These are phyloP conservation scores for Subacronicta megacephala DNA, from an alignment of 2,888 invertebrate genomes.

Conservation along the genomic window DNA sequence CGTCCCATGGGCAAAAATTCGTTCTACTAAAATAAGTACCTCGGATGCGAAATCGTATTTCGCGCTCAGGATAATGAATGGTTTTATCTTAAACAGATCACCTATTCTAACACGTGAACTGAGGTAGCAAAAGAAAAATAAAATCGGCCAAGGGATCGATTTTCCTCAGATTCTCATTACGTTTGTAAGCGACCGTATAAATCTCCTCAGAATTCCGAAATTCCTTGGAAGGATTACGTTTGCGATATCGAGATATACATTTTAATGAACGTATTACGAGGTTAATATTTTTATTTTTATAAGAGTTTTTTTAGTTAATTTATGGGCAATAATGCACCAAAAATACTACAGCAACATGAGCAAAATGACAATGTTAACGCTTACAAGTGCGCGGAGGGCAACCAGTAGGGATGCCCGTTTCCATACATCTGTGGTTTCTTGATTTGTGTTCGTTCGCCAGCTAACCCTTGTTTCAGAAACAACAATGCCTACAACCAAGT, in stretches of 20 bases:
- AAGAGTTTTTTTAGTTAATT: too few relatives aligned
- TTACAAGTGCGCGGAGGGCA: too few relatives aligned
- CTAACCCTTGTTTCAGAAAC: too few relatives aligned
- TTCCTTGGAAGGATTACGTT: conserved; percentile 46
- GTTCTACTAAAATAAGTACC: conserved; percentile 56
- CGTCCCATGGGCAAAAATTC: conserved; percentile 23
- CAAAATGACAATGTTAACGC: too few relatives aligned
- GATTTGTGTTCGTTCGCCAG: too few relatives aligned
- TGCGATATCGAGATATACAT: conserved; percentile 32
- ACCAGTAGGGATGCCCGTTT: too few relatives aligned
- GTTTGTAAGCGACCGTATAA: conserved; percentile 50
- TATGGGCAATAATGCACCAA: too few relatives aligned
- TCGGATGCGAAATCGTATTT: conserved; percentile 54
- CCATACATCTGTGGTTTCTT: too few relatives aligned
- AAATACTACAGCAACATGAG: too few relatives aligned
- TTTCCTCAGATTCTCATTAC: conserved; percentile 48
- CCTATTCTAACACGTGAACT: conserved; percentile 53
- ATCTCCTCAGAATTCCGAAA: conserved; percentile 51
- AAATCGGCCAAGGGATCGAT: conserved; percentile 53
- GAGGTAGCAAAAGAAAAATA: conserved; percentile 46
- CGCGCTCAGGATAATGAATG: conserved; percentile 56
- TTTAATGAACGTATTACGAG: conserved; percentile 30
- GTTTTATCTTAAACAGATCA: conserved; percentile 61
- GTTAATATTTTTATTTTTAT: conserved; percentile 25
- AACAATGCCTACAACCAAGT: too few relatives aligned